Evolutionary conservation across 2,113 vertebrate genomes (phyloP).

Genomic region (Sinocyclocheilus anophthalmus): DNA sequence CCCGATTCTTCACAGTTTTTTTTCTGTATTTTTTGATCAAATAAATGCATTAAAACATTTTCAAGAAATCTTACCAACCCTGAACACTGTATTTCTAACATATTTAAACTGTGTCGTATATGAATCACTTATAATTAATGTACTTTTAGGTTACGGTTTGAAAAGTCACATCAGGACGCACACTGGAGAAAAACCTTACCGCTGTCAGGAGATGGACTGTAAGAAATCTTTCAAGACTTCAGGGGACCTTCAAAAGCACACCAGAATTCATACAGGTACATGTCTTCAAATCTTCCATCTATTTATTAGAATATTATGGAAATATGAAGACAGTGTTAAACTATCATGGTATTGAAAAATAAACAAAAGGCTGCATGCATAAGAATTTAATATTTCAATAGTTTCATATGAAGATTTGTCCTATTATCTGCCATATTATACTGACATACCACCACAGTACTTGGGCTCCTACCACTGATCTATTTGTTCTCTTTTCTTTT

Average conservation of each 20-base stretch:
- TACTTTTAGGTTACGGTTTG: slow-evolving; percentile 85
- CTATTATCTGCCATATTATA: not conserved
- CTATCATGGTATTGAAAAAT: not conserved
- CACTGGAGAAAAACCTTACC: slow-evolving; percentile 96
- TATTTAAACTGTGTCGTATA: not conserved
- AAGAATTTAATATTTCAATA: not conserved
- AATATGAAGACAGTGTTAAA: not conserved
- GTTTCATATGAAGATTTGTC: not conserved
- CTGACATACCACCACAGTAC: not conserved
- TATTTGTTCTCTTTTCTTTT: slow-evolving; percentile 2
- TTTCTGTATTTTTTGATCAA: too few relatives aligned
- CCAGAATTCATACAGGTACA: slow-evolving; percentile 93
- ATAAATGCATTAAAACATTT: not conserved
- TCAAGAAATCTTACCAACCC: not conserved
- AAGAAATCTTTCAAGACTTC: slow-evolving; percentile 98
- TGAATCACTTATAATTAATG: not conserved
- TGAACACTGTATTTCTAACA: not conserved
- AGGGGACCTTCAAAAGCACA: slow-evolving; percentile 97
- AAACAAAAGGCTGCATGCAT: not conserved
- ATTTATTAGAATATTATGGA: not conserved
- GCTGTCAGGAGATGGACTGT: slow-evolving; percentile 93
- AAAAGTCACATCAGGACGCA: slow-evolving; percentile 97
- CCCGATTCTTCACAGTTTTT: too few relatives aligned
- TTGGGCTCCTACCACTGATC: not conserved
- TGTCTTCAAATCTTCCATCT: not conserved